Evolutionary conservation across 2,888 invertebrate species (phyloP), one percentile per base, ranked within the genome.

Genomic region (Eilema griseolum): DNA sequence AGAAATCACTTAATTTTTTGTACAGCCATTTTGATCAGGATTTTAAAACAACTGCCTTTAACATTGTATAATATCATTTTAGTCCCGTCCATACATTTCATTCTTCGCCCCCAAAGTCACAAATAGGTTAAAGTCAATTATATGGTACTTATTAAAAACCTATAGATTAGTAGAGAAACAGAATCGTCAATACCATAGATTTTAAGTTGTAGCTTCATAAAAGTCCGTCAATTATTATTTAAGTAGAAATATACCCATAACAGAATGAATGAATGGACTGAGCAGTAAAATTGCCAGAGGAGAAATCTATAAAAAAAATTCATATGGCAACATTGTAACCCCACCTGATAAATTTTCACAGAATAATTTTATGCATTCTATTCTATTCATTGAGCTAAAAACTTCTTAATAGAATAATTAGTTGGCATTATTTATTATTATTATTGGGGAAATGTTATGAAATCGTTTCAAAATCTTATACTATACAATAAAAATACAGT

Each of bases 111-210:
- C 62, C 28, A 41, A 69, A 72, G 72, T 72, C 72, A 72, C 72
- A 72, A 72, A 63, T 69, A 69, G 52, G 12, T 23, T 61, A 61
- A 23, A 61, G 14, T 62, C 77, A 77, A 80, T 26, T 66, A 77
- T 60, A 72, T 41, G 66, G 82, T 81, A 82, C 80, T 80, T 81
- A 82, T 64, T 28, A 37, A 74, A 78, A 71, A 59, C 16, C 28
- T 67, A 57, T 56, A 67, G n/a, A 56, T 23, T 67, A 66, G 20
- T 70, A 72, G 23, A 72, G 28, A 61, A 73, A 66, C 76, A 71
- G 60, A 71, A 81, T 76, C 73, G 71, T 70, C 76, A 70, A 66
- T 76, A 81, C 75, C 77, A 70, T 77, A 77, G 73, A 66, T 64
- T 66, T 63, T 79, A 79, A 77, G 79, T 26, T n/a, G 37, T 31